These are phyloP conservation scores for Odontocolon sp. DNA, from an alignment of 2,888 invertebrate species.

Conservation along the genomic window DNA sequence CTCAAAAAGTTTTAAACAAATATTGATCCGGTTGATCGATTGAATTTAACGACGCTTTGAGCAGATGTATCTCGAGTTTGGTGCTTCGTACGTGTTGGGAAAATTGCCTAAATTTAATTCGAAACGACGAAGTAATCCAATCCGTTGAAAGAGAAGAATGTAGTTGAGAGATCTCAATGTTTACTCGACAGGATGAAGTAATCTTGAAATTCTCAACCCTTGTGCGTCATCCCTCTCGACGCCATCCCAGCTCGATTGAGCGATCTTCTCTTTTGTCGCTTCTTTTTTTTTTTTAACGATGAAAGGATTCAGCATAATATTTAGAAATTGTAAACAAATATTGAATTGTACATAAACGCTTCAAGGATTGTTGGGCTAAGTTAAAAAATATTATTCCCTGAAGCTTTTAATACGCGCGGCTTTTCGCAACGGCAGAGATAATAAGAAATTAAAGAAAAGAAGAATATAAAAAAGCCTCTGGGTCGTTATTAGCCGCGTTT, in stretches of 20 bases:
- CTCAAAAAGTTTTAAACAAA: constrained; percentile 11
- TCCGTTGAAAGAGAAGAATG: not conserved
- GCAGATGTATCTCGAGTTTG: not conserved
- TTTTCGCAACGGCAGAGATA: too few species aligned
- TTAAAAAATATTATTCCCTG: too few species aligned
- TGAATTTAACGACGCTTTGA: not conserved
- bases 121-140: constrained; percentile 31
- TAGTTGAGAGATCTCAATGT: constrained; percentile 3
- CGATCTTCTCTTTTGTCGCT: not conserved
- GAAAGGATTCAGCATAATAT: too few species aligned
- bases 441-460: too few species aligned
- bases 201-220: constrained; percentile 20
- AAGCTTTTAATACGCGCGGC: too few species aligned
- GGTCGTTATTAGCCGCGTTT: too few species aligned
- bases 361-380: too few species aligned
- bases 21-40: constrained; percentile 31
- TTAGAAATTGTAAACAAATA: too few species aligned
- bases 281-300: too few species aligned
- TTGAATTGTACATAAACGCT: too few species aligned
- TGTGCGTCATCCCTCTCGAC: constrained; percentile 25
- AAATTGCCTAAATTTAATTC: constrained; percentile 20
- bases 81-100: not conserved
- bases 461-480: too few species aligned
- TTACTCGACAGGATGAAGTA: constrained; percentile 12
- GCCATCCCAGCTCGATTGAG: constrained; percentile 13